Base-by-base conservation (phyloP, 2,888 invertebrate species). In the Oxytorus armatus region DNA sequence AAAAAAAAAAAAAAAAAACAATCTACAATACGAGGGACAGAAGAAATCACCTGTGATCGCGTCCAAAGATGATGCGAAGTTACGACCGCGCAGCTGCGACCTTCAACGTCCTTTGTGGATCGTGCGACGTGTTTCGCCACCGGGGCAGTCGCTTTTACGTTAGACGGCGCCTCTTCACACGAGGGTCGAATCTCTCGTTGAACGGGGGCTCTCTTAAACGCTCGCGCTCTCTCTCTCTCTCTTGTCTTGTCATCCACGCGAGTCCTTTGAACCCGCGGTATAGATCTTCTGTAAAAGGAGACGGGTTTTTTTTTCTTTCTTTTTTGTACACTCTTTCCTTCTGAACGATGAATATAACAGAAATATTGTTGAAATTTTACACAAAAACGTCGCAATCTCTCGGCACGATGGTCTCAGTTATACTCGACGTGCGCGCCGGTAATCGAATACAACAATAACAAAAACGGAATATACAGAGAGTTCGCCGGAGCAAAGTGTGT, bases 81-180 rank as follows among this genome's bases (percentile, higher is more conserved):
- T 77, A 42, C 63, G 76, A 82, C 80, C 88, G 90, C 89, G 89
- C 88, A 88, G 88, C 87, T 90, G 88, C 89, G 90, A 90, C 90
- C 90, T 90, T 90, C 87, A 82, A 85, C 86, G 90, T 88, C 90
- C 90, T 90, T 90, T 89, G 82, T 86, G 83, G 72, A 29, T 5
- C 84, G 82, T 55, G 73, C 51, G 42, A 25, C 79, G 69, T 57
- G 59, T 53, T 21, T 42, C 49, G 25, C 57, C 21, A 23, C 14
- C 70, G 72, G 44, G 70, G 70, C 70, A 76, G 78, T 77, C 74
- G 69, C 77, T 75, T 76, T 83, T 65, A 70, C 74, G 75, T 49
- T 42, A 21, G 51, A 65, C n/a, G 73, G 61, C 68, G 73, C 55
- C 55, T 74, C 68, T 59, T 61, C 80, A 5, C 3, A 51, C 51